Evolutionary conservation across 2,113 vertebrate species (phyloP), one percentile per base, ranked within the genome.

Genomic region (Aplodontia rufa): DNA sequence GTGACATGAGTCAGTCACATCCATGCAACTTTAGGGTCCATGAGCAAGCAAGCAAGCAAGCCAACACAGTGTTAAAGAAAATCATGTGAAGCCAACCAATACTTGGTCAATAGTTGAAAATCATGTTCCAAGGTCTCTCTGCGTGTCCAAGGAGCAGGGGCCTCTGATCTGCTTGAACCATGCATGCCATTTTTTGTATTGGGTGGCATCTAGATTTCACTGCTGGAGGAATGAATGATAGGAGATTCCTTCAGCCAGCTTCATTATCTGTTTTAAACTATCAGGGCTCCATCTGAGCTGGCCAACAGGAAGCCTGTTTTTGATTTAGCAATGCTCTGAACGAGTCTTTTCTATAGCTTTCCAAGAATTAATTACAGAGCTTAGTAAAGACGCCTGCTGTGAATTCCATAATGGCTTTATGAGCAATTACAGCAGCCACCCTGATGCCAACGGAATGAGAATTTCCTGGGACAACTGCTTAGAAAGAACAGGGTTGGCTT

Each of bases 301-400:
- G 91, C 95, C 64, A 90, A 47, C 74, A 74, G 96, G 95, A 96
- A 97, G 92, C 81, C 96, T 97, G 97, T 74, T 96, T 96, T 91
- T 96, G 87, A 96, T 96, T 97, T 97, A 97, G 87, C 84, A 76
- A 78, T 28, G 88, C 69, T 91, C 84, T 82, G 88, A 96, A 93
- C 85, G 89, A 96, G 81, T 78, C 80, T 85, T 64, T 91, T 96
- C 92, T 89, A 85, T 85, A 87, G 66, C 84, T 96, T 96, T 97
- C 93, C 94, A 97, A 96, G 94, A 97, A 96, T 94, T 97, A 96
- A 95, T 94, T 97, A 95, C 83, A 94, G 94, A 97, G 95, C 93
- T 96, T 84, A 90, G 94, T 51, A 91, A 96, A 96, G 91, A 86
- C 45, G 24, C 95, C 95, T 92, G 90, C 86, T 60, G 4, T 93